Percentiles rank a stretch among this genome's conserved stretches.
phyloP scores from a whole-genome alignment of 1,140 invertebrate species.

The Cydia strobilella region DNA sequence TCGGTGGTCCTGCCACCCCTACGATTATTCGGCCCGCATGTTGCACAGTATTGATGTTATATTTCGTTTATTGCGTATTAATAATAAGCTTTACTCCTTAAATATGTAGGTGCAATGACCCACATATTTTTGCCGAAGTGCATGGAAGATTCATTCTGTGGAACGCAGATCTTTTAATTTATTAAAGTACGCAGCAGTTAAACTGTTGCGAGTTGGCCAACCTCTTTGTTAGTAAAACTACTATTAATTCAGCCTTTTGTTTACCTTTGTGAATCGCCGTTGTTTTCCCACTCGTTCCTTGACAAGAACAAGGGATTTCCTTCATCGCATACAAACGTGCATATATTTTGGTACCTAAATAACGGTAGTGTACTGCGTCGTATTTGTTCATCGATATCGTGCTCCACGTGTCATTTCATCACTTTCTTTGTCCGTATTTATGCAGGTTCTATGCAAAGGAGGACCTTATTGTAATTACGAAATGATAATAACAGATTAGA shows the following conservation, averaged over 20 bases:
- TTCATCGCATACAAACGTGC: conserved; percentile 4
- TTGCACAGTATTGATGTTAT: not conserved
- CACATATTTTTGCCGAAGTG: not conserved
- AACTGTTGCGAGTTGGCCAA: not conserved
- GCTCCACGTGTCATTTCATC: conserved; percentile 55
- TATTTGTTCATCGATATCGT: conserved; percentile 35
- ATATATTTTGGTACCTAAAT: conserved; percentile 20
- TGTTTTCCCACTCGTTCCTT: conserved; percentile 5
- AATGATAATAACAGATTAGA: not conserved
- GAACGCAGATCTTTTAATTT: not conserved
- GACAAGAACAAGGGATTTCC: conserved; percentile 25
- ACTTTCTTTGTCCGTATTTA: conserved; percentile 47
- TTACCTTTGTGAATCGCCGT: not conserved
- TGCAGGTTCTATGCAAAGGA: conserved; percentile 38
- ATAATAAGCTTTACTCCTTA: not conserved
- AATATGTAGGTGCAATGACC: not conserved
- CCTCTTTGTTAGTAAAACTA: not conserved
- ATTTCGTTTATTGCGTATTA: not conserved
- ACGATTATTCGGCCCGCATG: not conserved
- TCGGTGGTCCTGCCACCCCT: not conserved
- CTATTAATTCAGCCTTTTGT: not conserved
- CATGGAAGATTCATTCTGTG: not conserved
- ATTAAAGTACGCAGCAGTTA: not conserved
- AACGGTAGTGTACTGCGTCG: conserved; percentile 39
- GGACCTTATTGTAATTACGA: conserved; percentile 36